Evolutionary conservation across 92 coral and sea anemone genomes (phyloP), one percentile per base, ranked within the genome.

Genomic region (Phenganax subtilis): DNA sequence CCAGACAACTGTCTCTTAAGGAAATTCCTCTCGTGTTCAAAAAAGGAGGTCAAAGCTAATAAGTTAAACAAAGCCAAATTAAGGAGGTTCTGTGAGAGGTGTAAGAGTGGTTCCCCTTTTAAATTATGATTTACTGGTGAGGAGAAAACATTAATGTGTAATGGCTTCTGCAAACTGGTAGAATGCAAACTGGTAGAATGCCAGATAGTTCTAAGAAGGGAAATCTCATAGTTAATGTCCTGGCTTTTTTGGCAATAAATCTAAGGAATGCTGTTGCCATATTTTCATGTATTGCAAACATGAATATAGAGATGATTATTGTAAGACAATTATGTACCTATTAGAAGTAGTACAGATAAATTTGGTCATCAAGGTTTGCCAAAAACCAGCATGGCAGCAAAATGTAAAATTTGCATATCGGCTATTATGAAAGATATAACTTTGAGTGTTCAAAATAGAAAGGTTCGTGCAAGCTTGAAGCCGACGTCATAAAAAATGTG

Each of bases 61-160:
- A 88, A 57, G 71, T 11, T 84, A 75, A 80, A 88, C 82, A 85
- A 86, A 54, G 83, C 72, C 72, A 88, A 80, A 27, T 59, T 84
- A 71, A 51, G 81, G 15, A 88, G 89, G 88, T 90, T 88, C 51
- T 84, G 61, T 57, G 91, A 88, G n/a, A 84, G 84, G n/a, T 47
- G 86, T 75, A 85, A 86, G 63, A 52, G 85, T 81, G 74, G 87
- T 16, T 72, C 58, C 57, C 77, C 55, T 72, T 85, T 90, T 85
- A 85, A 88, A 52, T 85, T 71, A 52, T 77, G 93, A 80, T 85
- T 90, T 63, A 90, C 88, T 54, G 91, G 91, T 12, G 89, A 90
- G 85, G 91, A 90, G 72, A 90, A 89, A 6, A 80, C 72, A 55
- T 87, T 85, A 81, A 85, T 90, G 86, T 88, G 89, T 77, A 68